Base-by-base conservation (phyloP, 2,797 vertebrate genomes). In the Myotis vivesi region DNA sequence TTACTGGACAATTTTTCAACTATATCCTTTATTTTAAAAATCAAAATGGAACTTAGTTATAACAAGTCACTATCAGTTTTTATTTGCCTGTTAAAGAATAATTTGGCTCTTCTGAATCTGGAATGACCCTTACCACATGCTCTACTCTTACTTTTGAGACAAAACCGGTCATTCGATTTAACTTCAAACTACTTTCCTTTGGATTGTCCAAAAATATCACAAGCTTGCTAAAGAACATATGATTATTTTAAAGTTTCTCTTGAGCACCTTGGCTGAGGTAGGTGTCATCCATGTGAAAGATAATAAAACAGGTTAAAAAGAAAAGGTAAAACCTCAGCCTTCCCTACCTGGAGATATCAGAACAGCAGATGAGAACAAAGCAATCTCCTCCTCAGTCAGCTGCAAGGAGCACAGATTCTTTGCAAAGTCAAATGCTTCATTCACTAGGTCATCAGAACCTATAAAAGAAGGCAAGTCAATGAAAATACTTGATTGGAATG, bases 401-500 rank as follows among this genome's bases (percentile, higher is more conserved):
- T 99, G 99, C 98, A 99, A 99, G 86, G 99, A 99, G 98, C 99
- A 99, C 95, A 99, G 98, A 98, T 99, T 99, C 98, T 99, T 99
- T 97, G 99, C 99, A 97, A 99, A 99, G 98, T 99, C 99, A 97
- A 99, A 99, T 12, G 99, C 99, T 51, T 99, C 99, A 95, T 99
- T 99, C 98, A 99, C 99, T 96, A 99, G 98, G 98, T 99, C 99
- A 96, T 99, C 99, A 88, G 99, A 99, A 98, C 99, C 99, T 99
- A 97, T 38, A 97, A 88, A 96, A 96, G 55, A 97, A 92, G 38
- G 92, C 33, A 97, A 96, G 94, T 80, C 73, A 98, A 36, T 91
- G n/a, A 80, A 95, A 93, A 88, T 46, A 16, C 28, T 68, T 94
- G 55, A 95, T 51, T 9, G 30, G 46, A 87, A 72, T 55, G 57